phyloP scores from a whole-genome alignment of 2,797 vertebrate species.

The Rhinatrema bivittatum region DNA sequence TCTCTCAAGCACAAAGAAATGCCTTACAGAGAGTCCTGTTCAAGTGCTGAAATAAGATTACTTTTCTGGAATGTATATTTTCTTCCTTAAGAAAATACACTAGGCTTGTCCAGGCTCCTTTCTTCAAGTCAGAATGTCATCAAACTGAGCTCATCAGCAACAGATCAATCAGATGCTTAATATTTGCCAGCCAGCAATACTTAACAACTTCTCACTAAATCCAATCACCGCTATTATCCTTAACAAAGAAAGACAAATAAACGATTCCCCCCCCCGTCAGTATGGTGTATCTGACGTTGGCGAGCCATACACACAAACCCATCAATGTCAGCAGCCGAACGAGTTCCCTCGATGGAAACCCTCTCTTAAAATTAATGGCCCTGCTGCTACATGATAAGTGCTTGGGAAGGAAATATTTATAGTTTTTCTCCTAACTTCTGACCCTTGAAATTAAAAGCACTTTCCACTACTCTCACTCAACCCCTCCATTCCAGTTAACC shows the following conservation, averaged over 20 bases:
- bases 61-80: background rate
- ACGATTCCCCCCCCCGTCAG: background rate
- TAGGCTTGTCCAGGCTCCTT: too few relatives aligned
- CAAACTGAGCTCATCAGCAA: background rate
- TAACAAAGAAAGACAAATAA: slow-evolving; percentile 17
- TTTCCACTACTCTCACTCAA: slow-evolving; percentile 35
- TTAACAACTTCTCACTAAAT: slow-evolving; percentile 22
- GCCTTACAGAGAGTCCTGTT: slow-evolving; percentile 5
- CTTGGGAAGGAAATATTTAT: slow-evolving; percentile 38
- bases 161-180: too few relatives aligned
- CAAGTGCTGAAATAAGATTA: slow-evolving; percentile 7
- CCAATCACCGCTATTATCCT: slow-evolving; percentile 3
- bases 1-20: background rate
- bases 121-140: background rate
- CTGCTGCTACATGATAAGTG: slow-evolving; percentile 25
- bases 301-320: slow-evolving; percentile 5
- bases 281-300: background rate
- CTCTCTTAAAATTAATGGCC: slow-evolving; percentile 33
- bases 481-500: slow-evolving; percentile 35
- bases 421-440: slow-evolving; percentile 45
- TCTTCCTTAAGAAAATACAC: background rate
- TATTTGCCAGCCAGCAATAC: too few relatives aligned
- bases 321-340: slow-evolving; percentile 13
- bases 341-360: slow-evolving; percentile 28
- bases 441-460: slow-evolving; percentile 53